A percentile compares a stretch with the other conserved stretches of the same genome.
These are phyloP conservation scores for Lithobates pipiens DNA, from an alignment of 2,797 vertebrate species.

Conservation along the genomic window DNA sequence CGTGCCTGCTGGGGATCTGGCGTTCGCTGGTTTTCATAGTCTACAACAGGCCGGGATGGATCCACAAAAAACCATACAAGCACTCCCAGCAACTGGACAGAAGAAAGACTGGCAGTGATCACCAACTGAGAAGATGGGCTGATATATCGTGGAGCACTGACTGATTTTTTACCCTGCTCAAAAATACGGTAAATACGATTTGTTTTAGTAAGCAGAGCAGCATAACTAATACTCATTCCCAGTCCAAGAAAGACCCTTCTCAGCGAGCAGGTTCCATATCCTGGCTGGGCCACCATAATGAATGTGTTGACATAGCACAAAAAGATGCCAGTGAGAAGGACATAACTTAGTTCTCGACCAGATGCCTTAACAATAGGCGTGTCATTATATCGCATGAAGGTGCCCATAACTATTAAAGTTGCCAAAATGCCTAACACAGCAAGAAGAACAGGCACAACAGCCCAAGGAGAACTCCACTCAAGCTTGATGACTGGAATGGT, in stretches of 20 bases:
- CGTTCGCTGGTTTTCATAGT: slow-evolving; percentile 95
- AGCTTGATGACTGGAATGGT: slow-evolving; percentile 93
- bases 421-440: slow-evolving; percentile 90
- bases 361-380: slow-evolving; percentile 96
- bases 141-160: slow-evolving; percentile 92
- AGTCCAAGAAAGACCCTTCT: slow-evolving; percentile 92
- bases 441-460: slow-evolving; percentile 90
- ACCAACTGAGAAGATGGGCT: slow-evolving; percentile 93
- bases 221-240: slow-evolving; percentile 96
- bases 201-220: slow-evolving; percentile 94
- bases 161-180: slow-evolving; percentile 94
- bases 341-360: slow-evolving; percentile 93
- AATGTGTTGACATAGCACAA: slow-evolving; percentile 95
- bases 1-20: slow-evolving; percentile 87
- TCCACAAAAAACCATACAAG: slow-evolving; percentile 96
- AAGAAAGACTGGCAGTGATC: slow-evolving; percentile 95
- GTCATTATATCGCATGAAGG: slow-evolving; percentile 94
- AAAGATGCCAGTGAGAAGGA: slow-evolving; percentile 93
- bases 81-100: slow-evolving; percentile 92
- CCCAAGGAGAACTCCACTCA: slow-evolving; percentile 95
- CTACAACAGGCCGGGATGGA: slow-evolving; percentile 92
- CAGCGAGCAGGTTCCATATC: slow-evolving; percentile 88
- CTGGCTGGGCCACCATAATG: slow-evolving; percentile 92
- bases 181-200: slow-evolving; percentile 98
- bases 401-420: slow-evolving; percentile 89